Conservation (phyloP, 2,113 vertebrate genomes). For the mouse (Mus musculus) region DNA sequence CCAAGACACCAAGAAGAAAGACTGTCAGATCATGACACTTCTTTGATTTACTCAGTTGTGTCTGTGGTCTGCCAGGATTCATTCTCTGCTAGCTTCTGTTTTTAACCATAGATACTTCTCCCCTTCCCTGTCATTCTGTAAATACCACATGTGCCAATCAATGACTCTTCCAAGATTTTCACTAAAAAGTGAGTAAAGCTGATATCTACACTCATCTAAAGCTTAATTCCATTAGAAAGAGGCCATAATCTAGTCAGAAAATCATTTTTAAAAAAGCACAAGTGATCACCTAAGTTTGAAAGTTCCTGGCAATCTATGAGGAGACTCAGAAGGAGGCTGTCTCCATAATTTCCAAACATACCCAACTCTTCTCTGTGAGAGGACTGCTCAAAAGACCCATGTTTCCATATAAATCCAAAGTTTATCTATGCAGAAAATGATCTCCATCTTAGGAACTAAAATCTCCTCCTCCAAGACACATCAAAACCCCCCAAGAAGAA, state of each 20-base stretch:
- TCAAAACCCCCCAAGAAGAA: neutral
- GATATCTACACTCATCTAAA: neutral
- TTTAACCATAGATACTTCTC: neutral
- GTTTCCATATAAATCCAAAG: neutral
- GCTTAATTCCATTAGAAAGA: neutral
- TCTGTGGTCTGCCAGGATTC: neutral
- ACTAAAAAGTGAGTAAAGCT: neutral
- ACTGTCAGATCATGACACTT: neutral
- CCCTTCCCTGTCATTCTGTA: neutral
- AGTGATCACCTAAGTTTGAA: neutral
- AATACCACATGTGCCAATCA: neutral
- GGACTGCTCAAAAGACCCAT: neutral
- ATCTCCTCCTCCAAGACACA: neutral
- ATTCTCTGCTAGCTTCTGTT: neutral
- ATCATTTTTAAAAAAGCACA: neutral
- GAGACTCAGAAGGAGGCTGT: neutral
- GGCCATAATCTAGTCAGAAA: neutral
- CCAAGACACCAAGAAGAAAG: neutral
- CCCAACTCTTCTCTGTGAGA: neutral
- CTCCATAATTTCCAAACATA: neutral
- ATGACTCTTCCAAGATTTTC: neutral
- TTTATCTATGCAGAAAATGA: neutral
- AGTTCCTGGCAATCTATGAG: neutral
- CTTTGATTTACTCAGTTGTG: neutral
- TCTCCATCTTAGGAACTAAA: neutral